Base-by-base conservation (phyloP, 2,113 vertebrate genomes). In the Leptodactylus fuscus region DNA sequence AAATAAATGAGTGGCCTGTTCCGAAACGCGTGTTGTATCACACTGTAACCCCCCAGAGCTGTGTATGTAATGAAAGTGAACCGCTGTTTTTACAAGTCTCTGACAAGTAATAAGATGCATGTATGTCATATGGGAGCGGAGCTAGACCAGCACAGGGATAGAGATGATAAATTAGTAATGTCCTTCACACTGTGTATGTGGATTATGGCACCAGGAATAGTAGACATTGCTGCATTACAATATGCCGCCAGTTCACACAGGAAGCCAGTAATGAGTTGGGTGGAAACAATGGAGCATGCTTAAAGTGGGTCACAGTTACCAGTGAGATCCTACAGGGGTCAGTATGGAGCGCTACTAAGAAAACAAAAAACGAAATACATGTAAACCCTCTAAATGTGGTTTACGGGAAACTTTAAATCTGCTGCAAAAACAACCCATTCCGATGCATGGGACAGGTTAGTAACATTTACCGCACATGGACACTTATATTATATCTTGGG, bases 1-100 rank as follows among this genome's bases (percentile, higher is more conserved):
- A 80, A 62, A 80, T 44, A 80, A 80, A 80, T 79, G 77, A 60
- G 34, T 44, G 77, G n/a, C 53, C 53, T 80, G 77, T 38, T 60
- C 34, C n/a, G 29, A 79, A 80, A 41, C 34, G 18, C 12, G n/a
- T 58, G 5, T 38, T 60, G 22, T 58, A 38, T 58, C 20, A 80
- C 13, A 29, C 77, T 24, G 34, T 44, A 80, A 60, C 34, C 36
- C 77, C 36, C 55, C 32, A 62, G 77, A 80, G 77, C 77, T 44
- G 34, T 60, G 34, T 10, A 41, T 62, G 32, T 79, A 79, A 58
- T 80, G 76, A 41, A 62, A 62, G 44, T 16, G n/a, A 80, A 80
- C 36, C 24, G 53, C 55, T 62, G 53, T 62, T 80, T 44, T 15
- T 62, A 62, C 77, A 80, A 60, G 77, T 62, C 49, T 80, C 77